A percentile compares a stretch with the other conserved stretches of the same genome.
Evolutionary conservation across 2,888 invertebrate species (phyloP).

Genomic region (Lochmaea capreae): DNA sequence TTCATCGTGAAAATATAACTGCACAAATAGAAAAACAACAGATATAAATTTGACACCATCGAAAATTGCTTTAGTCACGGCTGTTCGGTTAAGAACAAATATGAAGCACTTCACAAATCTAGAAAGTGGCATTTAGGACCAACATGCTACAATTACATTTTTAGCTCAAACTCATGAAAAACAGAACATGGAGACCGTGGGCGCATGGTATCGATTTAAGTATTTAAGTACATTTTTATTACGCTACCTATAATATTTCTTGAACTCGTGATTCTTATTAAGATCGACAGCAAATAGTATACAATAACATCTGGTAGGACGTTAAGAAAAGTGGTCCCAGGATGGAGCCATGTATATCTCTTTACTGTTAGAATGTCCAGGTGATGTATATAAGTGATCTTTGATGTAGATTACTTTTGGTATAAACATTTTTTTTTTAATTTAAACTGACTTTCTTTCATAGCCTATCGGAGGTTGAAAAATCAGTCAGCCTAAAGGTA

Average conservation of each 20-base stretch:
- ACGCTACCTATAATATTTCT: neutral
- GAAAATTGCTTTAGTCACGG: slow-evolving; percentile 54
- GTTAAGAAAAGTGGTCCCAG: too few relatives aligned
- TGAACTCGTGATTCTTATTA: neutral
- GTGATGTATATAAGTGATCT: too few relatives aligned
- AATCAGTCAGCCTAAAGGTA: too few relatives aligned
- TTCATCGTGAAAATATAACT: slow-evolving; percentile 26
- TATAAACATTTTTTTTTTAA: too few relatives aligned
- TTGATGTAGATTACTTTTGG: too few relatives aligned
- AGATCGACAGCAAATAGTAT: too few relatives aligned
- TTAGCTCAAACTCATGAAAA: slow-evolving; percentile 30
- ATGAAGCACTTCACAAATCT: slow-evolving; percentile 39
- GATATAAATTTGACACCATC: slow-evolving; percentile 54
- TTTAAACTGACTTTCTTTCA: too few relatives aligned
- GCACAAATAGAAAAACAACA: slow-evolving; percentile 18
- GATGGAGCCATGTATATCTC: too few relatives aligned
- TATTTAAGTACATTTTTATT: neutral
- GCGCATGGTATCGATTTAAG: slow-evolving; percentile 7
- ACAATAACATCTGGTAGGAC: too few relatives aligned
- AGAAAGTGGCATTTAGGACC: slow-evolving; percentile 50
- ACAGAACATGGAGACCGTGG: slow-evolving; percentile 29
- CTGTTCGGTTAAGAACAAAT: slow-evolving; percentile 50
- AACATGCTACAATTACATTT: slow-evolving; percentile 47
- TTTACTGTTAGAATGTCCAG: too few relatives aligned
- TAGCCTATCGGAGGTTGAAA: too few relatives aligned